A percentile compares a stretch with the other conserved stretches of the same genome.
These are phyloP conservation scores for Aphrophora alni DNA, from an alignment of 2,888 invertebrate genomes.

Conservation along the genomic window DNA sequence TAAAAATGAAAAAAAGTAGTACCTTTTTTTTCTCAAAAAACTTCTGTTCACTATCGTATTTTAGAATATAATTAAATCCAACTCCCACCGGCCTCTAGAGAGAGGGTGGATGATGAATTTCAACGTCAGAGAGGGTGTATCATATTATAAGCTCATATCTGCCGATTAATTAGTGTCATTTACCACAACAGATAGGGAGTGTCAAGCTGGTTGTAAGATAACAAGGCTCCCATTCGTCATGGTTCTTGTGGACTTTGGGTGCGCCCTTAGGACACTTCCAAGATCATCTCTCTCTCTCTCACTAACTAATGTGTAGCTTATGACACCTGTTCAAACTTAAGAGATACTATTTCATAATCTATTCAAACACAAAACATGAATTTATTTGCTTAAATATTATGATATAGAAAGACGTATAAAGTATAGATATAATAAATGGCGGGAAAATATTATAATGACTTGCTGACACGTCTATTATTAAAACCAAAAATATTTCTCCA, in stretches of 20 bases:
- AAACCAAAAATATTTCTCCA: no score
- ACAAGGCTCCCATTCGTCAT: background rate
- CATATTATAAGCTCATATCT: slow-evolving; percentile 9
- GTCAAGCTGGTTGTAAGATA: background rate
- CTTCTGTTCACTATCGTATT: no score
- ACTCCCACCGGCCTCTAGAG: no score
- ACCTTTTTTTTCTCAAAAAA: no score
- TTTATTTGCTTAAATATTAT: no score
- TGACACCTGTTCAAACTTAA: background rate
- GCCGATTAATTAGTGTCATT: slow-evolving; percentile 2
- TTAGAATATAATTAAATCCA: background rate
- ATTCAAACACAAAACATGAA: no score
- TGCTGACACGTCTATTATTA: no score
- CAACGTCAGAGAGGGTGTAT: background rate
- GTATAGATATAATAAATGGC: no score
- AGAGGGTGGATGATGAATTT: background rate
- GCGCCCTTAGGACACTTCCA: background rate
- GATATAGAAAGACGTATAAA: no score
- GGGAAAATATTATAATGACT: no score
- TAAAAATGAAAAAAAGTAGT: no score
- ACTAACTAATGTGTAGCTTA: background rate
- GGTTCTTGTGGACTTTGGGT: slow-evolving; percentile 4
- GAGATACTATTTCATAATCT: background rate
- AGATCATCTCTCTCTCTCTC: background rate
- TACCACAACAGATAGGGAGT: slow-evolving; percentile 4